phyloP scores from a whole-genome alignment of 2,888 invertebrate species.

The Perizoma flavofasciatum region DNA sequence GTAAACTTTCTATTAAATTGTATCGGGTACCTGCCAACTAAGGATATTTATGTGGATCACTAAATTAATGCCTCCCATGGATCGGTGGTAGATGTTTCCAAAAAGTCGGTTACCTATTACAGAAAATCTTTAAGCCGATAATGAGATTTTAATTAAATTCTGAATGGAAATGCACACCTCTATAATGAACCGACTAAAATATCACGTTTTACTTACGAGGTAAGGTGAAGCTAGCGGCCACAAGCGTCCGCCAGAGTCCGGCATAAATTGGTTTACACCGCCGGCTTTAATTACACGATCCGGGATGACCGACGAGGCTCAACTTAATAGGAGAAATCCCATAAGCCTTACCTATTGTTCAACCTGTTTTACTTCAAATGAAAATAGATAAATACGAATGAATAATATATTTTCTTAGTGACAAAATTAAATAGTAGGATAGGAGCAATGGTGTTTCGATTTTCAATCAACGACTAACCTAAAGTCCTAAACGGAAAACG shows the following conservation, averaged over 20 bases:
- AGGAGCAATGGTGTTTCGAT: too few relatives aligned
- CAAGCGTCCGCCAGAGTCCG: slow-evolving; percentile 15
- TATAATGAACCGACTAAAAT: too few relatives aligned
- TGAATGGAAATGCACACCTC: too few relatives aligned
- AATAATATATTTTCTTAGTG: too few relatives aligned
- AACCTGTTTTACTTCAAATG: neutral
- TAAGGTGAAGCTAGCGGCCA: slow-evolving; percentile 4
- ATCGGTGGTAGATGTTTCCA: slow-evolving; percentile 9
- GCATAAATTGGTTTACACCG: slow-evolving; percentile 32
- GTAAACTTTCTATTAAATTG: slow-evolving; percentile 56
- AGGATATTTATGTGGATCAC: slow-evolving; percentile 36
- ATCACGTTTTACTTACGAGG: too few relatives aligned
- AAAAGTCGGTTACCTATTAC: too few relatives aligned
- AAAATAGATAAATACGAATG: neutral
- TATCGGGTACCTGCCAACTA: slow-evolving; percentile 47
- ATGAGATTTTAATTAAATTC: too few relatives aligned
- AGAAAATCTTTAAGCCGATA: too few relatives aligned
- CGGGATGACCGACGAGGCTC: slow-evolving; percentile 23
- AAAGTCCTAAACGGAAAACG: too few relatives aligned
- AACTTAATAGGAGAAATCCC: slow-evolving; percentile 6
- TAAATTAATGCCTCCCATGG: slow-evolving; percentile 26
- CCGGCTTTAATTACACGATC: slow-evolving; percentile 31
- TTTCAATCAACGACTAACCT: too few relatives aligned
- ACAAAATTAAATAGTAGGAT: too few relatives aligned
- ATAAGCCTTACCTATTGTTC: slow-evolving; percentile 3